Base-by-base conservation (phyloP, 1,140 invertebrate genomes). In the Aricia agestis region DNA sequence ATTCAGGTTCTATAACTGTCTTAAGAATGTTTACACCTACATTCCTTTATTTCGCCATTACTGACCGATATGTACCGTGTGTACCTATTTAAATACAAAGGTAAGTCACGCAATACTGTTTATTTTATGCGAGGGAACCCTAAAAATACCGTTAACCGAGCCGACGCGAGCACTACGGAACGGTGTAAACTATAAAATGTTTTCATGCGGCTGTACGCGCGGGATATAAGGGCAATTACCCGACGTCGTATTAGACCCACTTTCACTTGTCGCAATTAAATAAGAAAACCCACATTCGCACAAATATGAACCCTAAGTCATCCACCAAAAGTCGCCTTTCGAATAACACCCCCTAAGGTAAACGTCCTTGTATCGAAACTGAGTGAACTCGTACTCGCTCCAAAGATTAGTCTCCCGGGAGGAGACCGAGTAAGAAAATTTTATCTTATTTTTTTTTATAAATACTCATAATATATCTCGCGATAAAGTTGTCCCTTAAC, bases 351-450 rank as follows among this genome's bases (percentile, higher is more conserved):
- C 4, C 18, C 18, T 18, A 25, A 63, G 18, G 59, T 19, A 19
- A 63, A 63, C 59, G 18, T 63, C 59, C 59, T 63, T 63, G 59
- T 63, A 63, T 63, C 59, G n/a, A 59, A 59, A 59, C 58, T 18
- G 19, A 63, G 59, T 63, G 59, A 18, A 25, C 18, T 59, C 58
- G 58, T 63, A 19, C 59, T 63, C 10, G 17, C 59, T 63, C 10
- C 59, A 63, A 19, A 63, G 18, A 63, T 63, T 63, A 63, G 17
- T 63, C 59, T 63, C 59, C 2, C 6, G 59, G 19, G 59, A 25
- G 19, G 59, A 1, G 9, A 19, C 18, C 59, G 59, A 19, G 59
- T 13, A 63, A 63, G 59, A 63, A 63, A 63, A 19, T 63, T 63
- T 52, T 52, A 52, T 52, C 45, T 52, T 52, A 52, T 52, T 52